Conservation (phyloP, 1,140 invertebrate genomes). For the Muscidifurax raptorellus region DNA sequence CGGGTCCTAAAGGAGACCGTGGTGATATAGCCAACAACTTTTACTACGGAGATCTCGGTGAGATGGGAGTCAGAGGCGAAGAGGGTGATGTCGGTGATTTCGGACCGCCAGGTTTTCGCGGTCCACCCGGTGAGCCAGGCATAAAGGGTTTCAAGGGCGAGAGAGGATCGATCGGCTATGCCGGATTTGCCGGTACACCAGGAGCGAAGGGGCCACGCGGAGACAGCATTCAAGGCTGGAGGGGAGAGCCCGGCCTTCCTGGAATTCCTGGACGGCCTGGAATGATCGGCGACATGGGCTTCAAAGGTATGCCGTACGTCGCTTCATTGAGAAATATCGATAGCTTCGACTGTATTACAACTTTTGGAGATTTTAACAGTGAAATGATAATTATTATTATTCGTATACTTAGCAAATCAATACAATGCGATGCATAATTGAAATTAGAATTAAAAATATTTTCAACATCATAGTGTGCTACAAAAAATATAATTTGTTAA, state of each 20-base stretch:
- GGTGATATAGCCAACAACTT: constrained; percentile 72
- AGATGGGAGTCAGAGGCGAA: constrained; percentile 61
- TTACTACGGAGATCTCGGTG: constrained; percentile 71
- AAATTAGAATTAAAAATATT: not conserved
- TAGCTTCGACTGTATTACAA: not conserved
- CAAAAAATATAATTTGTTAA: not conserved
- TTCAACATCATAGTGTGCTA: not conserved
- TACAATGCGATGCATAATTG: not conserved
- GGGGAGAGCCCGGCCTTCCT: constrained; percentile 71
- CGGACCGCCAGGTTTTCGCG: constrained; percentile 70
- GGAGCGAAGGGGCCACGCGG: constrained; percentile 71
- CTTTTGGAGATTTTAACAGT: not conserved
- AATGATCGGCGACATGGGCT: constrained; percentile 74
- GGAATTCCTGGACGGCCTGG: constrained; percentile 74
- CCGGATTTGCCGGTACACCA: constrained; percentile 66
- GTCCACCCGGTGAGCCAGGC: constrained; percentile 74
- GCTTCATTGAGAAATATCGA: not conserved
- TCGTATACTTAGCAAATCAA: not conserved
- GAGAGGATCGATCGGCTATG: constrained; percentile 72
- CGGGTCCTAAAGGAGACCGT: constrained; percentile 72
- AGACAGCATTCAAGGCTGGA: constrained; percentile 70
- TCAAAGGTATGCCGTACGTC: constrained; percentile 58
- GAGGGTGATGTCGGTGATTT: constrained; percentile 68
- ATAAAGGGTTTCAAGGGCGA: constrained; percentile 75
- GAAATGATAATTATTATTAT: not conserved